A percentile compares a stretch with the other conserved stretches of the same genome.
Conservation (phyloP, 2,888 invertebrate genomes). For the Meganola albula region DNA sequence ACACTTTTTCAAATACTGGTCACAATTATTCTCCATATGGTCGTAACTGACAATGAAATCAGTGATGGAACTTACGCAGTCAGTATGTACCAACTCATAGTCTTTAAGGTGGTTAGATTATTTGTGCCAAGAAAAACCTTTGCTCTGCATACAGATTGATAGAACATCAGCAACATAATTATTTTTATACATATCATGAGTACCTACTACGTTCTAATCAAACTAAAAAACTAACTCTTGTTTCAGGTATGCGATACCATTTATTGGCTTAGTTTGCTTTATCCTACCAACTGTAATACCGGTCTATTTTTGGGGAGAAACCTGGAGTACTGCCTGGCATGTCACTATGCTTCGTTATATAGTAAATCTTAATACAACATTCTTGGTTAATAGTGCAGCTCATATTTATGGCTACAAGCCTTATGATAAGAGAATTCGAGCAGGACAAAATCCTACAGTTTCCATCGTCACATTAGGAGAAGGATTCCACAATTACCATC, state of each 20-base stretch:
- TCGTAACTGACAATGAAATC: no score
- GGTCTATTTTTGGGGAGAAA: constrained; percentile 77
- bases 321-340: constrained; percentile 44
- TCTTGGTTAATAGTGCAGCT: constrained; percentile 82
- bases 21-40: no score
- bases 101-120: no score
- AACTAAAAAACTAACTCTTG: no score
- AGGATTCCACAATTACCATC: constrained; percentile 52
- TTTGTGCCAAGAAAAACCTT: no score
- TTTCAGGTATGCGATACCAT: constrained; percentile 36
- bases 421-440: constrained; percentile 50
- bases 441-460: constrained; percentile 31
- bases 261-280: constrained; percentile 18
- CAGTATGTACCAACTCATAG: no score
- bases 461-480: constrained; percentile 38
- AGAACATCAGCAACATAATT: no score
- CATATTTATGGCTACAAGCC: constrained; percentile 70
- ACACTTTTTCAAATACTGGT: no score
- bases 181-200: no score
- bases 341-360: constrained; percentile 71
- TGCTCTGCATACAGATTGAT: no score
- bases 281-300: constrained; percentile 74
- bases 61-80: no score
- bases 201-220: no score
- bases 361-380: constrained; percentile 71